Percentiles rank a stretch among this genome's conserved stretches.
Evolutionary conservation across 2,797 vertebrate species (phyloP).

Genomic region (Anguilla marmorata): DNA sequence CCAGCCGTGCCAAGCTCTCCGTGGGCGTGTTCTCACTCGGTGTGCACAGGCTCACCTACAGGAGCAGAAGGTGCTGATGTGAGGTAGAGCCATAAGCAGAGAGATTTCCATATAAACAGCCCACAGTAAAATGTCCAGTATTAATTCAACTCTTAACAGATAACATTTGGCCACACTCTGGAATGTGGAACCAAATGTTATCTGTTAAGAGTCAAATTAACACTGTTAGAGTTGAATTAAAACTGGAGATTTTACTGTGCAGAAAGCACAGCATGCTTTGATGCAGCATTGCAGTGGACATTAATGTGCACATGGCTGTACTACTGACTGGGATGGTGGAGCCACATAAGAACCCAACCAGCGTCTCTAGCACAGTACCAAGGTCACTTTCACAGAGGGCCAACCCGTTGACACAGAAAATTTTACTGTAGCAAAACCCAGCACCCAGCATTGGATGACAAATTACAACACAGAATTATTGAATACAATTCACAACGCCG

Average conservation of each 20-base stretch:
- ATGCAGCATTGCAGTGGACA: not conserved
- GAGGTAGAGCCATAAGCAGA: not conserved
- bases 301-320: not conserved
- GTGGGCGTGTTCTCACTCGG: constrained; percentile 98
- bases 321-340: not conserved
- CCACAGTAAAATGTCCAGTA: no score
- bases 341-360: not conserved
- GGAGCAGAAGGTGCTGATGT: not conserved
- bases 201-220: no score
- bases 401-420: not conserved
- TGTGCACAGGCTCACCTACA: constrained; percentile 94
- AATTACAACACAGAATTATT: not conserved
- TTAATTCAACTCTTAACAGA: no score
- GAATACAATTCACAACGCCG: not conserved
- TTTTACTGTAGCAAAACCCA: not conserved
- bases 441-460: not conserved
- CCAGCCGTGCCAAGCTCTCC: constrained; percentile 92
- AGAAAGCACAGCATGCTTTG: not conserved
- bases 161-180: no score
- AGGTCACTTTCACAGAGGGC: not conserved
- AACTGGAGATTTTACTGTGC: no score
- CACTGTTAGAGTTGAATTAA: no score
- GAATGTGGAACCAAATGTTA: no score
- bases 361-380: not conserved
- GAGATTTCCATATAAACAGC: not conserved